These are phyloP conservation scores for Argya squamiceps DNA, from an alignment of 2,797 vertebrate species.

Conservation along the genomic window DNA sequence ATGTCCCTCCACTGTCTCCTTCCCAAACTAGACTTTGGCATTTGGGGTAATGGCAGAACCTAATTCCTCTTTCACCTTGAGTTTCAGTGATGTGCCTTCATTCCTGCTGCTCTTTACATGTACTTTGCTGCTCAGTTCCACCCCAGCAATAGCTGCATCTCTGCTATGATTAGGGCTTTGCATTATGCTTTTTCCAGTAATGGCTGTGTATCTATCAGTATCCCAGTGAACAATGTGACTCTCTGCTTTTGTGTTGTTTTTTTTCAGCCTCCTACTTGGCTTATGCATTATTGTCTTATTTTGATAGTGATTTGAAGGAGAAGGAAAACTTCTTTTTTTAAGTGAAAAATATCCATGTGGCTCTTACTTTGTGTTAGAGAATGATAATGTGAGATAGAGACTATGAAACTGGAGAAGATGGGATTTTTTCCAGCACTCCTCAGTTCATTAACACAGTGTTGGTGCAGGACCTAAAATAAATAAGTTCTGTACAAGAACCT, in stretches of 20 bases:
- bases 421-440: not conserved
- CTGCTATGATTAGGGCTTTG: not conserved
- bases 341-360: not conserved
- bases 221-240: not conserved
- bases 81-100: not conserved
- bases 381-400: not conserved
- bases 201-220: not conserved
- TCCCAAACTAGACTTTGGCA: not conserved
- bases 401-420: not conserved
- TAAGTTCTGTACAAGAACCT: not conserved
- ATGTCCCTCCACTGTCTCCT: not conserved
- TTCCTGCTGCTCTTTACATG: not conserved
- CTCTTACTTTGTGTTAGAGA: not conserved
- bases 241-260: not conserved
- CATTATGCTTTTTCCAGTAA: not conserved
- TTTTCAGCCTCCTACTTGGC: not conserved
- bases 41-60: not conserved
- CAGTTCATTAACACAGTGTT: not conserved
- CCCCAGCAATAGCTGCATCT: not conserved
- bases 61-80: not conserved
- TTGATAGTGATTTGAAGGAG: not conserved
- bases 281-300: not conserved
- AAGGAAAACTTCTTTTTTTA: not conserved
- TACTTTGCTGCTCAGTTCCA: not conserved
- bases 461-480: not conserved